Conservation (phyloP, 2,888 invertebrate species). For the Flexamia atlantica region DNA sequence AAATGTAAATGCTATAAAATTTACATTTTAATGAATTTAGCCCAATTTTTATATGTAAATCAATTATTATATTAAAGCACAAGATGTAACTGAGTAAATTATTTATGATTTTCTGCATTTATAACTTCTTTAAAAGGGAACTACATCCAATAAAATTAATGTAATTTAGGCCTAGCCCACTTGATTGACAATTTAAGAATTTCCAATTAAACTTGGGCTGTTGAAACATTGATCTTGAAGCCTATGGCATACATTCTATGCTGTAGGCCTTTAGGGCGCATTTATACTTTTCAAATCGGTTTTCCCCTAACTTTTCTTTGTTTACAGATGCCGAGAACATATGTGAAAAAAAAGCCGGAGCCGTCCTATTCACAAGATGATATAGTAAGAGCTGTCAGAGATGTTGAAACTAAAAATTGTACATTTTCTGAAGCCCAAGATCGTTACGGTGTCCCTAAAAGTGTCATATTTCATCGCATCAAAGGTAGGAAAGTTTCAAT, state of each 20-base stretch:
- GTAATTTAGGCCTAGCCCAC: not conserved
- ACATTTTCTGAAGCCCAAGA: conserved; percentile 26
- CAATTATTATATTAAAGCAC: not conserved
- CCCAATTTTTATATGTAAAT: not conserved
- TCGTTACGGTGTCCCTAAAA: conserved; percentile 19
- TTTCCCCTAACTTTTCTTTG: not conserved
- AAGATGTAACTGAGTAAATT: not conserved
- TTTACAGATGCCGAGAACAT: conserved; percentile 55
- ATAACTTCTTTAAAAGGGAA: not conserved
- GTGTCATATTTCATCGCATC: conserved; percentile 47
- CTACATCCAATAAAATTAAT: no score
- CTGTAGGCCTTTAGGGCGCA: not conserved
- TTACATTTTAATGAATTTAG: not conserved
- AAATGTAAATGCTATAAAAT: not conserved
- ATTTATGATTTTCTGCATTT: not conserved
- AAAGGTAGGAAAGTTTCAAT: conserved; percentile 52
- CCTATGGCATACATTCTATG: not conserved
- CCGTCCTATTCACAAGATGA: not conserved
- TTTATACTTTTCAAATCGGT: not conserved
- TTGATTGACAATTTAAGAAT: not conserved
- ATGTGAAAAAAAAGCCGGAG: conserved; percentile 2
- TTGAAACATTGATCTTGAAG: not conserved
- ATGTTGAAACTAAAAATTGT: conserved; percentile 28
- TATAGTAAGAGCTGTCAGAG: conserved; percentile 18
- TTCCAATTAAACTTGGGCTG: not conserved